phyloP scores from a whole-genome alignment of 1,140 invertebrate species.

The Drosophila erecta region DNA sequence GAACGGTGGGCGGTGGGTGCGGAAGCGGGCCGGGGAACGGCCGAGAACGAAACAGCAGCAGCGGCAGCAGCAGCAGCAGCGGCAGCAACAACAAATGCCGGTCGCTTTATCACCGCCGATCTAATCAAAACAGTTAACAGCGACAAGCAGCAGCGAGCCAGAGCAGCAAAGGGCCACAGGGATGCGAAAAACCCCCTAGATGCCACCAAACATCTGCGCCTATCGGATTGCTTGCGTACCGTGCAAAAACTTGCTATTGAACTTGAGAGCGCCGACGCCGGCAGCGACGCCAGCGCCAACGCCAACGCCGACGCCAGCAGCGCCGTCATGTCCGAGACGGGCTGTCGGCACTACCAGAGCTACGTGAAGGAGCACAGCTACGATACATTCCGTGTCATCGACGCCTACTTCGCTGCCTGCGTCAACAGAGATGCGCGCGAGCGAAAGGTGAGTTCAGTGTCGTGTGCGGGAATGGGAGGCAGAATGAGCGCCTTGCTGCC shows the following conservation, averaged over 20 bases:
- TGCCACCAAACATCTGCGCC: slow-evolving; percentile 48
- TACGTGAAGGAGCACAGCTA: slow-evolving; percentile 85
- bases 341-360: slow-evolving; percentile 82
- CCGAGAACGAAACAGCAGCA: slow-evolving; percentile 54
- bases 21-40: slow-evolving; percentile 69
- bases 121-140: slow-evolving; percentile 57
- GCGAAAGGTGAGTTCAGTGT: slow-evolving; percentile 87
- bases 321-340: slow-evolving; percentile 84
- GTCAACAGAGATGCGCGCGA: slow-evolving; percentile 88
- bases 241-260: slow-evolving; percentile 69
- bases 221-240: slow-evolving; percentile 61
- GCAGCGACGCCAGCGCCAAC: background rate
- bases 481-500: background rate
- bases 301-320: slow-evolving; percentile 3
- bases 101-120: slow-evolving; percentile 34
- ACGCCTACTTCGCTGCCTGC: slow-evolving; percentile 91
- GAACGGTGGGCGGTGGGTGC: slow-evolving; percentile 25
- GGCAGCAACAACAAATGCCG: slow-evolving; percentile 38
- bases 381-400: slow-evolving; percentile 88
- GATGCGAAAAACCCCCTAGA: slow-evolving; percentile 34
- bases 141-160: background rate
- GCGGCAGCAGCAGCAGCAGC: slow-evolving; percentile 1
- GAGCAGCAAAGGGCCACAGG: slow-evolving; percentile 46
- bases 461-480: too few relatives aligned
- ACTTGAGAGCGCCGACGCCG: slow-evolving; percentile 41